Percentiles rank a stretch among this genome's conserved stretches.
These are phyloP conservation scores for Acleris laterana DNA, from an alignment of 2,888 invertebrate species.

Conservation along the genomic window DNA sequence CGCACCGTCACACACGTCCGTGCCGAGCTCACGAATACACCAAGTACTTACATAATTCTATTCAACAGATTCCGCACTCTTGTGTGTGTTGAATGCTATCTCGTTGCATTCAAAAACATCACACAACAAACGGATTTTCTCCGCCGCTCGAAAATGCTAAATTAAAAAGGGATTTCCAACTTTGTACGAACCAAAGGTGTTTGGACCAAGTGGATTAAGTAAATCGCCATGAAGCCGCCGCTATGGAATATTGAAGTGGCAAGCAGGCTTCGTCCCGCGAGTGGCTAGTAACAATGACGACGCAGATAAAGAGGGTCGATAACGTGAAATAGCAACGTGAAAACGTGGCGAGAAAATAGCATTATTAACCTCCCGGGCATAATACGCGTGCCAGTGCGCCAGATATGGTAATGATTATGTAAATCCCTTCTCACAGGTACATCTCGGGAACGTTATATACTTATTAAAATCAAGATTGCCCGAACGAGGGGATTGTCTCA, in stretches of 20 bases:
- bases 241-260: constrained; percentile 54
- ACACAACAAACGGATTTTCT: constrained; percentile 3
- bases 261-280: constrained; percentile 68
- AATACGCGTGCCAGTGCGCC: constrained; percentile 83
- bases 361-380: constrained; percentile 84
- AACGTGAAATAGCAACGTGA: constrained; percentile 82
- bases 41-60: constrained; percentile 54
- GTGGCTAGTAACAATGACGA: constrained; percentile 82
- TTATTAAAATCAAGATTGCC: constrained; percentile 83
- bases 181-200: constrained; percentile 22
- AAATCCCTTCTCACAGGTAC: constrained; percentile 83
- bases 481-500: constrained; percentile 72
- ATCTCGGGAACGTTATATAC: constrained; percentile 81
- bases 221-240: constrained; percentile 36
- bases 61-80: constrained; percentile 38
- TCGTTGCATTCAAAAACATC: constrained; percentile 26
- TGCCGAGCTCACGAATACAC: constrained; percentile 59
- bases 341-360: constrained; percentile 84
- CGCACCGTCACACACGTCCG: constrained; percentile 69
- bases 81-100: constrained; percentile 4
- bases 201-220: constrained; percentile 34
- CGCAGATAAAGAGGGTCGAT: constrained; percentile 81
- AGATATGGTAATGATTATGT: constrained; percentile 85
- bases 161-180: constrained; percentile 21
- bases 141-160: constrained; percentile 7